A percentile compares a stretch with the other conserved stretches of the same genome.
These are phyloP conservation scores for Bombylius discolor DNA, from an alignment of 2,888 invertebrate species.

Conservation along the genomic window DNA sequence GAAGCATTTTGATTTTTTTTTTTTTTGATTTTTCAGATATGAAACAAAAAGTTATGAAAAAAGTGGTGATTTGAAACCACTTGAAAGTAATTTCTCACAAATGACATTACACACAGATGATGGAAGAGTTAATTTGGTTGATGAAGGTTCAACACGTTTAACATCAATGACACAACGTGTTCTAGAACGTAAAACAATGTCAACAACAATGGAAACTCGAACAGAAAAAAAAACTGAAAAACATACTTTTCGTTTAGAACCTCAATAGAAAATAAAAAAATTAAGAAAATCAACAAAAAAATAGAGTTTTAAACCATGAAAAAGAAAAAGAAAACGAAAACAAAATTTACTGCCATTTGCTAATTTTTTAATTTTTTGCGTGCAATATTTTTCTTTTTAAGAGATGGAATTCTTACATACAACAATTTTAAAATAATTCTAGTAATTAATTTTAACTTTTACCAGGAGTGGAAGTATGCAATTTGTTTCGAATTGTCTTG, in stretches of 20 bases:
- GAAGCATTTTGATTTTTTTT: not conserved
- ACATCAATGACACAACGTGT: slow-evolving; percentile 36
- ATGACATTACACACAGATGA: slow-evolving; percentile 30
- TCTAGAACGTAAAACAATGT: slow-evolving; percentile 35
- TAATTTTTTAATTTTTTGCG: too few species aligned
- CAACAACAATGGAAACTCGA: slow-evolving; percentile 33
- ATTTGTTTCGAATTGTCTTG: too few species aligned
- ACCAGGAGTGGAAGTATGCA: too few species aligned
- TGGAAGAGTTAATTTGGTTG: slow-evolving; percentile 31
- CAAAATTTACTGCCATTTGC: not conserved
- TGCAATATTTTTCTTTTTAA: too few species aligned
- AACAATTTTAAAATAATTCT: too few species aligned
- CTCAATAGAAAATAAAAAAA: not conserved
- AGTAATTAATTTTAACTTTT: too few species aligned
- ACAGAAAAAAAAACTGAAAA: slow-evolving; percentile 35
- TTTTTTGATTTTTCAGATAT: slow-evolving; percentile 24
- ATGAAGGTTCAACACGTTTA: slow-evolving; percentile 32
- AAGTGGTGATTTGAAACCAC: slow-evolving; percentile 25
- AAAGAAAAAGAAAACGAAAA: not conserved
- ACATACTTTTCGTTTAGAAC: slow-evolving; percentile 36
- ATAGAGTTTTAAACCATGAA: not conserved
- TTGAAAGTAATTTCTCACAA: slow-evolving; percentile 32
- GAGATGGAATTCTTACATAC: too few species aligned
- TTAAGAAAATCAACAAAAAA: not conserved
- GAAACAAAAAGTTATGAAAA: slow-evolving; percentile 36